phyloP scores from a whole-genome alignment of 2,113 vertebrate species.

The Pteruthius melanotis region DNA sequence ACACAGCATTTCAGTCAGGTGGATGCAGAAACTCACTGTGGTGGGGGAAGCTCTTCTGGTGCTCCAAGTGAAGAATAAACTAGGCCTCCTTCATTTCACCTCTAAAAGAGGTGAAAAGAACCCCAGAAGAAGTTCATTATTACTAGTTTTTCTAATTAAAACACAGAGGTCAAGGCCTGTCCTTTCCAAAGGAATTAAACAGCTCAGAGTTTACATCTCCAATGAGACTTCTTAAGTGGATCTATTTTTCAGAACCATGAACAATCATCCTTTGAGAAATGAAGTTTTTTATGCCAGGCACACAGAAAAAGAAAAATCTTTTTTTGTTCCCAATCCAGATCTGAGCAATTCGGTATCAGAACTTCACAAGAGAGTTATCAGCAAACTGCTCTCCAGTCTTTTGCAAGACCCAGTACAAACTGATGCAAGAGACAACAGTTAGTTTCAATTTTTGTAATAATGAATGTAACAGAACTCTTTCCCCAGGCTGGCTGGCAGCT shows the following conservation, averaged over 20 bases:
- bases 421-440: not conserved
- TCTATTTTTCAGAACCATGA: not conserved
- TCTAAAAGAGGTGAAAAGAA: not conserved
- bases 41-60: not conserved
- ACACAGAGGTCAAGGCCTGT: not conserved
- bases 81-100: not conserved
- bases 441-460: not conserved
- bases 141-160: not conserved
- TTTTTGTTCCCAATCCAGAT: not conserved
- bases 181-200: not conserved
- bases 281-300: not conserved
- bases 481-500: not conserved
- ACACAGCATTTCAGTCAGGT: accelerated
- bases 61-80: not conserved
- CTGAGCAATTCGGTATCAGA: not conserved
- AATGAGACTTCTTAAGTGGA: accelerated
- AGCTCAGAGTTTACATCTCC: not conserved
- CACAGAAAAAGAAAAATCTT: not conserved
- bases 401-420: not conserved
- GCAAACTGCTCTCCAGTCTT: not conserved
- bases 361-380: not conserved
- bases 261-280: not conserved
- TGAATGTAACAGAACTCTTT: not conserved
- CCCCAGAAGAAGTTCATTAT: not conserved
- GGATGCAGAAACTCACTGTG: not conserved